phyloP scores from a whole-genome alignment of 2,888 invertebrate species.

The Hybos culiciformis region DNA sequence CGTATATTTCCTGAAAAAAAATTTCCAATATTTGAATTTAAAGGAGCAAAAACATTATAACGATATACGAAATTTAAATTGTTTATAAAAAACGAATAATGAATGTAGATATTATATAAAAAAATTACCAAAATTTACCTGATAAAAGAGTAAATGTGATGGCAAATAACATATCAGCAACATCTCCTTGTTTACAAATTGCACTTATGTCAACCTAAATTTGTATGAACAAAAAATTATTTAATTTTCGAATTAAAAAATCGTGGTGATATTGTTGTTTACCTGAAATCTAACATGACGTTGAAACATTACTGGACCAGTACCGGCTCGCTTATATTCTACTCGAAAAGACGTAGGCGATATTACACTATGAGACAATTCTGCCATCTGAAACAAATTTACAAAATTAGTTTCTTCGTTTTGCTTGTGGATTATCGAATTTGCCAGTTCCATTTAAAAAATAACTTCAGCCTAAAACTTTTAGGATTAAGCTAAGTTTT shows the following conservation, averaged over 20 bases:
- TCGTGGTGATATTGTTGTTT: not conserved
- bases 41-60: not conserved
- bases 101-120: not conserved
- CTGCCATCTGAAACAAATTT: slow-evolving; percentile 60
- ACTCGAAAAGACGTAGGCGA: slow-evolving; percentile 97
- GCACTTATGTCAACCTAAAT: slow-evolving; percentile 72
- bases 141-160: slow-evolving; percentile 89
- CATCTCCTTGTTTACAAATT: slow-evolving; percentile 58
- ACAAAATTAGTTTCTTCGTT: too few relatives aligned
- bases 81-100: not conserved
- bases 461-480: too few relatives aligned
- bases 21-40: too few relatives aligned
- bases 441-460: too few relatives aligned
- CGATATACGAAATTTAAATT: not conserved
- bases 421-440: too few relatives aligned
- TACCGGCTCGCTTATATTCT: slow-evolving; percentile 89
- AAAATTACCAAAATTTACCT: slow-evolving; percentile 56
- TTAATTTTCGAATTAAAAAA: not conserved
- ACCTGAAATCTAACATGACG: slow-evolving; percentile 89
- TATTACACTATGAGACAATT: slow-evolving; percentile 92
- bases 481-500: too few relatives aligned
- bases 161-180: slow-evolving; percentile 66
- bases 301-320: slow-evolving; percentile 93
- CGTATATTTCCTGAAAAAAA: slow-evolving; percentile 69
- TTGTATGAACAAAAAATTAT: not conserved